Conservation (phyloP, 2,797 vertebrate species). For the Pseudopleuronectes americanus region DNA sequence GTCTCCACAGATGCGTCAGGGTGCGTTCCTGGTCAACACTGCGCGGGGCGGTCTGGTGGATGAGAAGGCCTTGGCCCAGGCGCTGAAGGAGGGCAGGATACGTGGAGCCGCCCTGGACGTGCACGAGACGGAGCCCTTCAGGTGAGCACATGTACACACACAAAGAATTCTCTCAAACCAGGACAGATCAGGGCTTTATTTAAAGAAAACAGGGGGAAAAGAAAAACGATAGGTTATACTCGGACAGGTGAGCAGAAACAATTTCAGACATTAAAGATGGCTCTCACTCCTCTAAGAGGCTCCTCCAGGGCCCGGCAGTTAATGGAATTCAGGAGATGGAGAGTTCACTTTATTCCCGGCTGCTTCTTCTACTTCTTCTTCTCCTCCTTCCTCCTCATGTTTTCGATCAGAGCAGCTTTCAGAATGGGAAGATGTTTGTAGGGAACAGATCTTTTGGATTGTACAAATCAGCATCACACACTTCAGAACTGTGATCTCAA, state of each 20-base stretch:
- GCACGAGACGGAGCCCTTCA: slow-evolving; percentile 96
- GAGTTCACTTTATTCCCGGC: slow-evolving; percentile 18
- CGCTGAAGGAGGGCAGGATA: slow-evolving; percentile 97
- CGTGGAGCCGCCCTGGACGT: slow-evolving; percentile 96
- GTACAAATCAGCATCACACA: not conserved
- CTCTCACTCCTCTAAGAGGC: slow-evolving; percentile 27
- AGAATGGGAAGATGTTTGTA: not conserved
- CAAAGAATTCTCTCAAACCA: not conserved
- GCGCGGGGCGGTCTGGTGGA: slow-evolving; percentile 96
- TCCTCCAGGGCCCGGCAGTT: slow-evolving; percentile 28
- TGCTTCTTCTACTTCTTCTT: not conserved
- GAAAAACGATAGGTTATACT: slow-evolving; percentile 13
- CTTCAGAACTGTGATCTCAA: too few species aligned
- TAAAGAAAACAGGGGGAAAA: not conserved
- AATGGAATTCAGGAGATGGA: slow-evolving; percentile 38
- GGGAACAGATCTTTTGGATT: not conserved
- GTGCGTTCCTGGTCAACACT: slow-evolving; percentile 96
- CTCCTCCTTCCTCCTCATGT: not conserved
- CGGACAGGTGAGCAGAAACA: slow-evolving; percentile 1
- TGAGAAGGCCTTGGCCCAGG: slow-evolving; percentile 97
- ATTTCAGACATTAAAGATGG: slow-evolving; percentile 39
- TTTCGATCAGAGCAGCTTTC: too few species aligned
- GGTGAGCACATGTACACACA: slow-evolving; percentile 72
- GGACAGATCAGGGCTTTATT: slow-evolving; percentile 5
- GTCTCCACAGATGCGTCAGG: slow-evolving; percentile 92